Evolutionary conservation across 2,888 invertebrate species (phyloP), one percentile per base, ranked within the genome.

Genomic region (Xestia ashworthii): DNA sequence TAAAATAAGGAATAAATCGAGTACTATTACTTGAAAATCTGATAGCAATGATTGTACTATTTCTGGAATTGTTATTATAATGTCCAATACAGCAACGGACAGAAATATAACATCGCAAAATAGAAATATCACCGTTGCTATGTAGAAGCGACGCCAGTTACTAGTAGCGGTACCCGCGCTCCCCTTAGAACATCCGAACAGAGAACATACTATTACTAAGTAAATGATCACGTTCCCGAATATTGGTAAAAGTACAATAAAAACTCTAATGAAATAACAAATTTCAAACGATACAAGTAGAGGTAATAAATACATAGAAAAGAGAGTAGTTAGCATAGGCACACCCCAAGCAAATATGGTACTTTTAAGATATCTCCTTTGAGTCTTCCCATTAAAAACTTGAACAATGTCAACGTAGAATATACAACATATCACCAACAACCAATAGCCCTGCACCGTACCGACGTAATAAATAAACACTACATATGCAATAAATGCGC

Each of bases 91-190:
- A 32, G 41, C 3, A 38, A 3, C 19, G 3, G 16, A 72, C 32
- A 74, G 6, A 3, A 74, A 53, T n/a, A 71, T 12, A 8, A 71
- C 22, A n/a, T 71, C 73, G n/a, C 73, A 44, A n/a, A 74, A 69
- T 6, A 74, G 6, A 46, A 74, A 74, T 32, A 74, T 70, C n/a
- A 76, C 60, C 3, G 60, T 53, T 1, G 76, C 76, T 46, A 77
- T 67, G 19, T 77, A 75, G 32, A 77, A 67, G 14, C 60, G 76
- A 75, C 66, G 76, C 60, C 76, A 53, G 5, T 50, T 62, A 14
- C 50, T 67, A 9, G 60, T 67, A 19, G 58, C 16, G 44, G n/a
- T 53, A 22, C 32, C 44, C 9, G 16, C 44, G 6, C 22, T 67
- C 0, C 16, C 8, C 5, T 76, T 53, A 14, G 32, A 53, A 14